Conservation (phyloP, 1,140 invertebrate species). For the Drosophila pectinifera region DNA sequence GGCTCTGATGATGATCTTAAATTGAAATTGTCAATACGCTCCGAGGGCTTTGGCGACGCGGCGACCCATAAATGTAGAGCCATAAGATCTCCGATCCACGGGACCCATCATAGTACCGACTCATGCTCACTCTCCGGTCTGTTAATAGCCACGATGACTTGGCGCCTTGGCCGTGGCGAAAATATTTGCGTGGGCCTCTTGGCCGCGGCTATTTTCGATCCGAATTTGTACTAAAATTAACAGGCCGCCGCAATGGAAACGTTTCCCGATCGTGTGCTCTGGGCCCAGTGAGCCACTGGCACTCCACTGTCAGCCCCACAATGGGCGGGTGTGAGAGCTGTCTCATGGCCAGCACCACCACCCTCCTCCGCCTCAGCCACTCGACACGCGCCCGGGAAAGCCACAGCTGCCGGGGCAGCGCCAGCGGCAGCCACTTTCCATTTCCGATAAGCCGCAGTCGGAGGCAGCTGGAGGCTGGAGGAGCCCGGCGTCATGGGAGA, state of each 20-base stretch:
- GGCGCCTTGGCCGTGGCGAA: conserved; percentile 33
- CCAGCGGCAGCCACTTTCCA: conserved; percentile 55
- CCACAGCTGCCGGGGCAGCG: conserved; percentile 14
- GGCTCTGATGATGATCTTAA: conserved; percentile 48
- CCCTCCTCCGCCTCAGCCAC: conserved; percentile 4
- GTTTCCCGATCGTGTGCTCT: conserved; percentile 34
- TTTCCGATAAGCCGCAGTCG: conserved; percentile 67
- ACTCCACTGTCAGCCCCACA: conserved; percentile 60
- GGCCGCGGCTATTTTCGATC: conserved; percentile 56
- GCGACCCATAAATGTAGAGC: conserved; percentile 67
- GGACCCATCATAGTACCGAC: conserved; percentile 25
- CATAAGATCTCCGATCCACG: conserved; percentile 19
- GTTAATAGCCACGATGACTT: conserved; percentile 73
- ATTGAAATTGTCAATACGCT: conserved; percentile 79
- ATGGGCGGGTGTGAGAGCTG: conserved; percentile 48
- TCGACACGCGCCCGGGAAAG: conserved; percentile 32
- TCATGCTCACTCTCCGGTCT: conserved; percentile 50
- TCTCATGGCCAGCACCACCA: conserved; percentile 1
- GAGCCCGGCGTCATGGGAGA: conserved; percentile 17
- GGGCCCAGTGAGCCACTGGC: conserved; percentile 16
- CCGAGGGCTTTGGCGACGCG: conserved; percentile 46
- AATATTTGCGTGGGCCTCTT: conserved; percentile 72
- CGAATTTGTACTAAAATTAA: conserved; percentile 76
- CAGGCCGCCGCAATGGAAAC: conserved; percentile 61
- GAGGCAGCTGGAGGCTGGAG: conserved; percentile 25